Percentiles rank a stretch among this genome's conserved stretches.
These are phyloP conservation scores for Chelmon rostratus DNA, from an alignment of 2,797 vertebrate genomes.

Conservation along the genomic window DNA sequence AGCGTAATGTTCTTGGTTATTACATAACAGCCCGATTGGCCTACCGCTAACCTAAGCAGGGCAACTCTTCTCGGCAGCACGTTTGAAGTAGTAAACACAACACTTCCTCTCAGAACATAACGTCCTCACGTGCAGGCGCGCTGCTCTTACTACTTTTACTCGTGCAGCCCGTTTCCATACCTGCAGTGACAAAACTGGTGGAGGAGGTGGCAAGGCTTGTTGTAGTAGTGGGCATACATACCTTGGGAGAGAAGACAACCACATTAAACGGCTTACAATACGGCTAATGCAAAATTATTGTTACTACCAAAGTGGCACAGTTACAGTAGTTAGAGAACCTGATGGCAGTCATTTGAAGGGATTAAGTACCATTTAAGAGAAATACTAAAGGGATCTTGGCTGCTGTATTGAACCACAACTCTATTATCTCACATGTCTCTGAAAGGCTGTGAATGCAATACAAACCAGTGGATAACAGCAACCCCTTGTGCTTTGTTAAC, in stretches of 20 bases:
- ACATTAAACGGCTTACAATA: not conserved
- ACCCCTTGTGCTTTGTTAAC: constrained; percentile 6
- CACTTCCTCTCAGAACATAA: constrained; percentile 21
- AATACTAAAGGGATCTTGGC: not conserved
- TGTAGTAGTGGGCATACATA: not conserved
- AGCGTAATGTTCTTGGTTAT: constrained; percentile 41
- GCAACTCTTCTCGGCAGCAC: constrained; percentile 6
- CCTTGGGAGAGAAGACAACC: not conserved
- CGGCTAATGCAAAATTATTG: too few relatives aligned
- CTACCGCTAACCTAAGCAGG: constrained; percentile 28
- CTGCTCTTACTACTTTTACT: not conserved
- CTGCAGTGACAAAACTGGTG: not conserved
- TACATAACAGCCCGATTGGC: constrained; percentile 64
- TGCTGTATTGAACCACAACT: not conserved
- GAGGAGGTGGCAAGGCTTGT: not conserved
- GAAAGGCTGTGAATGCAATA: not conserved
- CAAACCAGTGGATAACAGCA: constrained; percentile 9
- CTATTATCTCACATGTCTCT: constrained; percentile 23
- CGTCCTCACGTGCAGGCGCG: constrained; percentile 54
- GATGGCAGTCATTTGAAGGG: not conserved
- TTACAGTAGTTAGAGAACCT: too few relatives aligned
- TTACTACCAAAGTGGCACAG: too few relatives aligned
- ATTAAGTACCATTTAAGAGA: not conserved
- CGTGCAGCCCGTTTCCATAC: not conserved
- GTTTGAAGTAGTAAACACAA: constrained; percentile 57